Conservation (phyloP, 1,140 invertebrate species). For the Pectinophora gossypiella region DNA sequence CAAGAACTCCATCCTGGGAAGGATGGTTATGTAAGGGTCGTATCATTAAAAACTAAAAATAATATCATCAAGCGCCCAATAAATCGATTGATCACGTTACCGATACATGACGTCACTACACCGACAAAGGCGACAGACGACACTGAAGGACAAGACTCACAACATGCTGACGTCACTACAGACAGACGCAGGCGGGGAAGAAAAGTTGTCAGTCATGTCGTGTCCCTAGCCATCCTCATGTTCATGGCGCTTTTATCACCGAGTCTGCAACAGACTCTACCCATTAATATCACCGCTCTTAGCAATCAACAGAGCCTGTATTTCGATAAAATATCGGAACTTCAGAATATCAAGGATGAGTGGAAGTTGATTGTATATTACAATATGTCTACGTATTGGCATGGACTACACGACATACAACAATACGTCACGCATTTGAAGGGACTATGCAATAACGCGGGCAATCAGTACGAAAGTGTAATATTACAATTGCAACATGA, state of each 20-base stretch:
- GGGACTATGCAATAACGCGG: neutral
- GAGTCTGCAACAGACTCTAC: neutral
- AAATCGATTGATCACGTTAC: constrained; percentile 15
- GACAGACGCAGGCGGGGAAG: neutral
- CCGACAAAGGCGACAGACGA: too few species aligned
- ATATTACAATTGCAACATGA: constrained; percentile 12
- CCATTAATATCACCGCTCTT: neutral
- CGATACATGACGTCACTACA: neutral
- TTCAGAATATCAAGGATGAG: neutral
- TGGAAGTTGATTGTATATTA: neutral
- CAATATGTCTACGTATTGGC: neutral
- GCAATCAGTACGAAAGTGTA: neutral
- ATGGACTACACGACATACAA: neutral
- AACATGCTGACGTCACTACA: neutral
- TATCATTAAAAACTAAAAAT: constrained; percentile 35
- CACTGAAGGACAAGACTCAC: neutral
- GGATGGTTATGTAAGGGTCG: constrained; percentile 41
- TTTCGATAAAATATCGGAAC: neutral
- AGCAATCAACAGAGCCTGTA: constrained; percentile 4
- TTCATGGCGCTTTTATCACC: neutral
- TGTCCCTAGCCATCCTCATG: neutral
- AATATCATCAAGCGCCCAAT: constrained; percentile 18
- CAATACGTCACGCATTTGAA: neutral
- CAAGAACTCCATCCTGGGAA: constrained; percentile 35
- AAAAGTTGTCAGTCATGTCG: neutral